Base-by-base conservation (phyloP, 2,888 invertebrate genomes). In the Bibio marci region DNA sequence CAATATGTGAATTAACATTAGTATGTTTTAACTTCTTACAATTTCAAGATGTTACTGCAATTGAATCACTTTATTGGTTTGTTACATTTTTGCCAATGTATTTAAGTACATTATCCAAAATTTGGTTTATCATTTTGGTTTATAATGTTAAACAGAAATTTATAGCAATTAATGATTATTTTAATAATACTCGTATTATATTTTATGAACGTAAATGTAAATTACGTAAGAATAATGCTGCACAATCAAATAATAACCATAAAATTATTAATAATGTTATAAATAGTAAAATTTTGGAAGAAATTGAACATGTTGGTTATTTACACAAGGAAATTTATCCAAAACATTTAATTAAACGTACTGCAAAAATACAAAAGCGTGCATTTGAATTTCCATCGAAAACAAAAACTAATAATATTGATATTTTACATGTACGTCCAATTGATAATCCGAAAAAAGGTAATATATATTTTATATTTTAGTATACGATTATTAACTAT, bases 81-180 rank as follows among this genome's bases (percentile, higher is more conserved):
- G 45, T 58, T 11, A 54, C 57, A 3, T 49, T 50, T 12, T 45
- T 62, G 25, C 62, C 62, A 1, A 55, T 59, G 2, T 48, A 58
- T 8, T 49, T 58, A 2, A 60, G 57, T 44, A 53, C 55, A 0
- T 44, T 61, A 27, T 59, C 61, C 35, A 60, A 61, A 48, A 58
- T 60, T 40, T 62, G 60, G 60, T 62, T 61, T 47, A 52, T 55
- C 0, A 51, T 53, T 1, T 52, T 61, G 2, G 43, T 62, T 3
- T 52, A 48, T 25, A 57, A 55, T 1, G 42, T 62, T 12, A 53
- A 56, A 27, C 52, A 57, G 41, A 54, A 61, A 17, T 62, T 62
- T 11, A 46, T 48, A 18, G 54, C 54, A 2, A 54, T 58, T 4
- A 58, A 58, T 43, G 25, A 38, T 3, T 46, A 43, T 40, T 39